Percentiles rank a stretch among this genome's conserved stretches.
phyloP scores from a whole-genome alignment of 2,113 vertebrate genomes.

The Hemiprocne comata region DNA sequence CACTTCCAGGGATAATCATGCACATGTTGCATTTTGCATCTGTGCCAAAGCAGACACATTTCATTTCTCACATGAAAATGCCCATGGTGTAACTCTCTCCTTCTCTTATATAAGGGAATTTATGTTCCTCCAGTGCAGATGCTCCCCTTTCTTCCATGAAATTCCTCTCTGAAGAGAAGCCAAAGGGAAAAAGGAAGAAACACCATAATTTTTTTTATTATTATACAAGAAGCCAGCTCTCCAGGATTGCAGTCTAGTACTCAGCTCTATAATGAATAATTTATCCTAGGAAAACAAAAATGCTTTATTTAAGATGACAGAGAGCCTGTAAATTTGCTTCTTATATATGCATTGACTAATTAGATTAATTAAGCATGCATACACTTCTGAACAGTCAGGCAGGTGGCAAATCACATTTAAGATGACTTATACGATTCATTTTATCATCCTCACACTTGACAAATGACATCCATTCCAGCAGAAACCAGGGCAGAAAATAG shows the following conservation, averaged over 20 bases:
- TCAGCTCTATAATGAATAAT: slow-evolving; percentile 74
- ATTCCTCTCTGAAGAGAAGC: not conserved
- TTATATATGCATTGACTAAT: slow-evolving; percentile 81
- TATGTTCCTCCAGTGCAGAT: not conserved
- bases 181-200: slow-evolving; percentile 40
- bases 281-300: slow-evolving; percentile 78
- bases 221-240: slow-evolving; percentile 53
- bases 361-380: slow-evolving; percentile 82
- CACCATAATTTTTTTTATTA: slow-evolving; percentile 33
- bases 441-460: slow-evolving; percentile 72
- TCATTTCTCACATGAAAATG: not conserved
- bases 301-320: slow-evolving; percentile 78
- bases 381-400: slow-evolving; percentile 76
- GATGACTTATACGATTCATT: slow-evolving; percentile 72
- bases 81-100: not conserved
- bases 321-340: slow-evolving; percentile 75
- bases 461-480: slow-evolving; percentile 70
- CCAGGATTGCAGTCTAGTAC: slow-evolving; percentile 36
- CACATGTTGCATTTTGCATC: not conserved
- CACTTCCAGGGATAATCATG: slow-evolving; percentile 5
- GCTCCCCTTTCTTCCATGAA: not conserved
- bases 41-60: not conserved
- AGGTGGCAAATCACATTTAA: slow-evolving; percentile 80
- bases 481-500: slow-evolving; percentile 50
- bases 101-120: slow-evolving; percentile 47